Conservation (phyloP, 2,888 invertebrate genomes). For the Hypselothyrea guttata region DNA sequence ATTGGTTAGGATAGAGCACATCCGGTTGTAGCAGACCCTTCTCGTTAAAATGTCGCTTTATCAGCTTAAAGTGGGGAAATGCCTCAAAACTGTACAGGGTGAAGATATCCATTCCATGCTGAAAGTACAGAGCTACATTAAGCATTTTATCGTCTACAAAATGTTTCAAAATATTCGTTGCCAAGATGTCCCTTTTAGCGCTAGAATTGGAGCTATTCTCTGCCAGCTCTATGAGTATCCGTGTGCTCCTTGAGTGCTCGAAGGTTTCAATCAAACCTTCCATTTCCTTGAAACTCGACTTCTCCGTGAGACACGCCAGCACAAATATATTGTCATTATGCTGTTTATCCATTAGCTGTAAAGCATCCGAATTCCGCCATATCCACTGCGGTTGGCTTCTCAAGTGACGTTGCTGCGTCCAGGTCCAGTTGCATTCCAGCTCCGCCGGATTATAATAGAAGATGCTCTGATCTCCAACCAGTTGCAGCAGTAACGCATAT, state of each 20-base stretch:
- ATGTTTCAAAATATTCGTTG: constrained; percentile 24
- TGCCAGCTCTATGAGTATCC: constrained; percentile 45
- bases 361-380: constrained; percentile 26
- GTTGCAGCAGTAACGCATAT: constrained; percentile 24
- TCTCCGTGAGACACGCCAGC: constrained; percentile 39
- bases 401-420: constrained; percentile 16
- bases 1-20: constrained; percentile 33
- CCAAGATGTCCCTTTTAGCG: constrained; percentile 4
- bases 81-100: constrained; percentile 41
- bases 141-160: constrained; percentile 36
- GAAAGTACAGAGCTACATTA: constrained; percentile 49
- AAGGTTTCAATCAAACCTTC: constrained; percentile 20
- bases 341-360: constrained; percentile 9
- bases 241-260: constrained; percentile 2
- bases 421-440: constrained; percentile 33
- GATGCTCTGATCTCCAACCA: constrained; percentile 31
- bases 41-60: not conserved
- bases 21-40: no score
- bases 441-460: constrained; percentile 50
- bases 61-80: constrained; percentile 40
- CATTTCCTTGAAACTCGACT: constrained; percentile 7
- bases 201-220: not conserved
- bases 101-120: not conserved
- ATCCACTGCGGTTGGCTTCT: constrained; percentile 44
- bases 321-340: constrained; percentile 35